A percentile compares a stretch with the other conserved stretches of the same genome.
Evolutionary conservation across 2,113 vertebrate genomes (phyloP).

Genomic region (Vireo altiloquus): DNA sequence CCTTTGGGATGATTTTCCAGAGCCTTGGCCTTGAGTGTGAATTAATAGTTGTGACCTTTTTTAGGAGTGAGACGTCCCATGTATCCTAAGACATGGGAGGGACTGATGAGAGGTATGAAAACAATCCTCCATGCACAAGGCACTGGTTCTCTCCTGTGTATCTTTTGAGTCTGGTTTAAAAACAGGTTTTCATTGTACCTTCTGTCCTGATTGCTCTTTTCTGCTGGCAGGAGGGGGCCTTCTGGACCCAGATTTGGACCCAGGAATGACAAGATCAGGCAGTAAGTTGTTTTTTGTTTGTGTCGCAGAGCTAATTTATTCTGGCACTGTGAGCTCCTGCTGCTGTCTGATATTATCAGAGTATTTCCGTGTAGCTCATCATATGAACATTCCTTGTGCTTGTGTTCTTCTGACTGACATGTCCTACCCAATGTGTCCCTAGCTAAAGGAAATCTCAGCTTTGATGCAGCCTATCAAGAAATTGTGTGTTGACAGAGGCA

Average conservation of each 20-base stretch:
- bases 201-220: not conserved
- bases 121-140: not conserved
- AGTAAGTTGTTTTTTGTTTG: conserved; percentile 80
- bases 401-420: not conserved
- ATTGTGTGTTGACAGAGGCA: not conserved
- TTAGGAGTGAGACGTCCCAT: not conserved
- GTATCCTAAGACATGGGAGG: not conserved
- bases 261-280: conserved; percentile 94
- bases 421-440: not conserved
- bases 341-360: not conserved
- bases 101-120: not conserved
- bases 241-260: conserved; percentile 92
- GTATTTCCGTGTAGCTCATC: not conserved
- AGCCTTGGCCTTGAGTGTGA: not conserved
- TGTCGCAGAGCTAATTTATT: not conserved
- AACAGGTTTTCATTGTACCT: not conserved
- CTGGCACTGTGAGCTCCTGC: not conserved
- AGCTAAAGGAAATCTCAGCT: not conserved
- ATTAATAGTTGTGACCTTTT: not conserved
- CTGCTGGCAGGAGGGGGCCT: conserved; percentile 86
- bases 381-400: not conserved
- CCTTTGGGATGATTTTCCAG: not conserved
- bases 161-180: not conserved
- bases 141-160: not conserved
- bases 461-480: not conserved